Percentiles rank a stretch among this genome's conserved stretches.
Evolutionary conservation across 2,113 vertebrate species (phyloP).

Genomic region (Cyanoramphus novaezelandiae): DNA sequence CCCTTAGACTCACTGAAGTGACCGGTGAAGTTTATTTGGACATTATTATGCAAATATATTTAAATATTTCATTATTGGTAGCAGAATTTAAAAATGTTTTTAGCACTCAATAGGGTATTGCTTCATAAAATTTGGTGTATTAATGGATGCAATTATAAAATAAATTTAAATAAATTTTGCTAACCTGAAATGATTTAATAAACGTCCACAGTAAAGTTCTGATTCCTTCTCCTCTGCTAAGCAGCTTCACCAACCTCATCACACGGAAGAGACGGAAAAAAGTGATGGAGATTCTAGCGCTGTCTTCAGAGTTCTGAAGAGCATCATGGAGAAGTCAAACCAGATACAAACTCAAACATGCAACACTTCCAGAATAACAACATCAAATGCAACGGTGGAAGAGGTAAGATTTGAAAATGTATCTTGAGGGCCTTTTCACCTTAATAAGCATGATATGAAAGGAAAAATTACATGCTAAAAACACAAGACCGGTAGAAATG

Average conservation of each 20-base stretch:
- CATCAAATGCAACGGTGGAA: slow-evolving; percentile 73
- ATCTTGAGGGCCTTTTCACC: slow-evolving; percentile 68
- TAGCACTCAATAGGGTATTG: neutral
- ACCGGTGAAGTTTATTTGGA: neutral
- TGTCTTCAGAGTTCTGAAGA: slow-evolving; percentile 96
- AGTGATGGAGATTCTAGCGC: slow-evolving; percentile 97
- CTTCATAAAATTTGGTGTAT: neutral
- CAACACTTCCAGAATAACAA: slow-evolving; percentile 77
- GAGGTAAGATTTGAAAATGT: slow-evolving; percentile 75
- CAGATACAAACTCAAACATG: slow-evolving; percentile 63
- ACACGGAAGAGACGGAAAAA: slow-evolving; percentile 99
- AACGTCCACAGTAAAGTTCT: slow-evolving; percentile 98
- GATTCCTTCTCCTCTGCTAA: slow-evolving; percentile 97
- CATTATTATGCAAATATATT: neutral
- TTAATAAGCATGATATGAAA: slow-evolving; percentile 76
- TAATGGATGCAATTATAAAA: neutral
- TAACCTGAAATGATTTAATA: slow-evolving; percentile 98
- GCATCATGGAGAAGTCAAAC: slow-evolving; percentile 76
- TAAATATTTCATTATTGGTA: neutral
- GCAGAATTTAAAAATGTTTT: neutral
- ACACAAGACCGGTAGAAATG: slow-evolving; percentile 73
- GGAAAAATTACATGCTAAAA: slow-evolving; percentile 75
- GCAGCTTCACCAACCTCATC: slow-evolving; percentile 97
- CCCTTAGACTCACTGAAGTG: neutral
- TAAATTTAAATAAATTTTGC: neutral